Evolutionary conservation across 2,113 vertebrate genomes (phyloP).

Genomic region (Bubo bubo): DNA sequence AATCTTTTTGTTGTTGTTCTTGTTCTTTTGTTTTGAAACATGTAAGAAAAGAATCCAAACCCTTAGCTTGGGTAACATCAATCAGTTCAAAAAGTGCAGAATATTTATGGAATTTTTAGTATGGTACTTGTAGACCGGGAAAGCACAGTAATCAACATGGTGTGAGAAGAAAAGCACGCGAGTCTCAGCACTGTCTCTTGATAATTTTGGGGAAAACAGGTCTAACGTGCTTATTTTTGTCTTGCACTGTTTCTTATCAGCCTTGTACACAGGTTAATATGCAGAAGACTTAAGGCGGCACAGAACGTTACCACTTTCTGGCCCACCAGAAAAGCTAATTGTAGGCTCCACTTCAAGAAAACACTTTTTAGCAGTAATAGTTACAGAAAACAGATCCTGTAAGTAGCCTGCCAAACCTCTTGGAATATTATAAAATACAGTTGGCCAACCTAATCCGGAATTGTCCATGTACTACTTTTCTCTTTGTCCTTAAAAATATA

Average conservation of each 20-base stretch:
- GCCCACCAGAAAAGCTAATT: background rate
- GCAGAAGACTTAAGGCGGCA: background rate
- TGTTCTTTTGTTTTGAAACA: background rate
- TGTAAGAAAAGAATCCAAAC: background rate
- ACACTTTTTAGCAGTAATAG: background rate
- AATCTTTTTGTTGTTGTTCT: background rate
- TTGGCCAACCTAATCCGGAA: background rate
- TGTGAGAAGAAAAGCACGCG: background rate
- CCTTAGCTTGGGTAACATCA: background rate
- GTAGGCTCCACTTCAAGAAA: background rate
- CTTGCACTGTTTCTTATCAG: background rate
- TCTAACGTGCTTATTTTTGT: background rate
- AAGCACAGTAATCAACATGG: background rate
- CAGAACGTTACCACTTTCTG: background rate
- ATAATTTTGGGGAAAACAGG: background rate
- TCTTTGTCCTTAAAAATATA: slow-evolving; percentile 4
- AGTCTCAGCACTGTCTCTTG: background rate
- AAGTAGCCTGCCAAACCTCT: background rate
- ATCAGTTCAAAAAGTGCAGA: background rate
- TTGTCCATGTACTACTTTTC: background rate
- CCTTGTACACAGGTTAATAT: background rate
- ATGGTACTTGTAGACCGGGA: background rate
- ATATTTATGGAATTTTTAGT: background rate
- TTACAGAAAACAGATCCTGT: slow-evolving; percentile 14
- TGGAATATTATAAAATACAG: background rate